Evolutionary conservation across 2,113 vertebrate species (phyloP), one percentile per base, ranked within the genome.

Genomic region (Lepus americanus): DNA sequence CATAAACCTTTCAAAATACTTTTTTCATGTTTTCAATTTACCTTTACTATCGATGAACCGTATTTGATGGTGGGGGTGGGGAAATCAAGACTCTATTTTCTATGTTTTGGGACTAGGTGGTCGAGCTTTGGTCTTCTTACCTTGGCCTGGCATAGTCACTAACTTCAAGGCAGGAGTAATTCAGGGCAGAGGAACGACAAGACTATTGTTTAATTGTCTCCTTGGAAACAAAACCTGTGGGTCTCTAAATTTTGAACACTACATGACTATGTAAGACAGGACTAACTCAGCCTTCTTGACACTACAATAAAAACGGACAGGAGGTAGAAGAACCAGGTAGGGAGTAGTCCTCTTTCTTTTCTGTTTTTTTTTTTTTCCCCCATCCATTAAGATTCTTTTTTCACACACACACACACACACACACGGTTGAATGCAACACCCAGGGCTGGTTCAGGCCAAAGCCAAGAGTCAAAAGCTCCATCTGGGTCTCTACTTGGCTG

Each of bases 1-100:
- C 11, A 90, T 4, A 80, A 3, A 76, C 1, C 44, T 92, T 92
- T 79, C 29, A 78, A 85, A 94, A 79, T 69, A 49, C 53, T 69
- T 87, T 27, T 82, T 89, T 67, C 33, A 66, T 64, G 39, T 64
- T 95, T 93, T 92, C n/a, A 91, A 77, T 63, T 90, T 70, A 64
- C 31, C n/a, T 94, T 76, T 81, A 73, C 64, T 70, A 88, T 51
- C 55, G 79, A 78, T 59, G 17, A 59, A 20, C 72, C 74, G 78
- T 63, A 90, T 79, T 67, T 55, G 55, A 39, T 69, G 23, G 59
- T 9, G 27, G 61, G 9, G 11, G 7, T 22, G 5, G 3, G 25
- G 14, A 27, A 3, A 39, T 23, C 27, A 82, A 49, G 22, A 31
- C 9, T 88, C 33, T 59, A 36, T 39, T 53, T 92, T 25, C 31